Base-by-base conservation (phyloP, 2,888 invertebrate species). In the Cyclophora punctaria region DNA sequence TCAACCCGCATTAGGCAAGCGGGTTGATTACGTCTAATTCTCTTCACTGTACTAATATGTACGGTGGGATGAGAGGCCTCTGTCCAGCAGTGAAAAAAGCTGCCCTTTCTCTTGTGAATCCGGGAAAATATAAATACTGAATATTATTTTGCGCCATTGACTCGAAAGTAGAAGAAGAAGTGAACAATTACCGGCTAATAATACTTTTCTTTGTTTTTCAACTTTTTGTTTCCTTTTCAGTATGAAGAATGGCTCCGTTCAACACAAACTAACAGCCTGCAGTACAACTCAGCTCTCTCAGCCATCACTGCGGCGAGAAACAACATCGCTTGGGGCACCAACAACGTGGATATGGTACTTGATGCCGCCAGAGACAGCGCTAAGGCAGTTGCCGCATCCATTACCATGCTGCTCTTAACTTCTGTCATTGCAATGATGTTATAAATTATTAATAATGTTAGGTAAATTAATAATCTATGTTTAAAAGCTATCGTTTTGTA, bases 261-360 rank as follows among this genome's bases (percentile, higher is more conserved):
- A 4, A 75, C 79, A 0, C 86, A 85, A 51, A 48, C 57, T 0
- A 53, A 55, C 7, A 64, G 73, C 7, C 59, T 67, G 0, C 80
- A 85, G 51, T 83, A 66, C 54, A 63, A 51, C 37, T 58, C 71
- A 3, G 73, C 74, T 0, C 57, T 85, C 5, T 71, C 65, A 3
- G 71, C 78, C 0, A 84, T 87, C 34, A 62, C 35, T 4, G 70
- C 79, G 2, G 81, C 87, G 0, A 66, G 85, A 0, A 60, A 2
- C 49, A 85, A 80, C 57, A 83, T 83, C 6, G 74, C 66, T 0
- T 87, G 87, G 86, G 87, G 84, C 0, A 70, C 69, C 2, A 64
- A 57, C 0, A 79, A 85, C 7, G 83, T 69, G 2, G 82, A 85
- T 3, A 57, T 49, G 1, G 72, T 87, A 33, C 35, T 81, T 2